Base-by-base conservation (phyloP, 2,113 vertebrate genomes). In the Amia ocellicauda region DNA sequence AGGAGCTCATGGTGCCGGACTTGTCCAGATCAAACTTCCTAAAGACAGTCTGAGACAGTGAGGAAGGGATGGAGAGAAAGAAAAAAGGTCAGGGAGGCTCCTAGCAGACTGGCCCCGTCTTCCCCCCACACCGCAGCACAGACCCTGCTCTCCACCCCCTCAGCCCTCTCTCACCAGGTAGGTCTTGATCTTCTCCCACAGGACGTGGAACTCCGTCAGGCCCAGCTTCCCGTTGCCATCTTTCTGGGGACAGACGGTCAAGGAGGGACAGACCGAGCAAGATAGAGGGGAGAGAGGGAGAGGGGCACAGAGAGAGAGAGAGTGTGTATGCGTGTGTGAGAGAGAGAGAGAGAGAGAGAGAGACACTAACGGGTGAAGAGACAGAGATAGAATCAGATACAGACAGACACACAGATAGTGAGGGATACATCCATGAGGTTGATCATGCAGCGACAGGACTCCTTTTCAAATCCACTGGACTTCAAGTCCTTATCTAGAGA, bases 391-490 rank as follows among this genome's bases (percentile, higher is more conserved):
- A 27, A 3, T 23, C 28, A 64, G 19, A 71, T 64, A 49, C 73
- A 76, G 58, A 36, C 17, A 20, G 8, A 22, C 20, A 22, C 2
- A 23, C 53, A 14, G 27, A 7, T 50, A 61, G 23, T 31, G 2
- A 60, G 90, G 89, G 93, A 96, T 95, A 95, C 94, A 0, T 97
- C 94, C 94, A 96, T 98, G 53, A 98, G 93, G 80, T 91, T 97
- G 24, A 98, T 90, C 95, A 98, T 97, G 62, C 93, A 93, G 45
- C 94, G 92, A 56, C 94, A 97, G 0, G 93, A 84, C 69, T 97
- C 95, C 7, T 72, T 7, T 7, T 88, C 85, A 78, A 98, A 98
- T 19, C 95, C 95, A 16, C 93, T 89, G 0, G 94, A 94, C 43
- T 95, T 92, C 58, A 97, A 89, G 45, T 97, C 95, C 76, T 97